Base-by-base conservation (phyloP, 2,888 invertebrate genomes). In the Subacronicta megacephala region DNA sequence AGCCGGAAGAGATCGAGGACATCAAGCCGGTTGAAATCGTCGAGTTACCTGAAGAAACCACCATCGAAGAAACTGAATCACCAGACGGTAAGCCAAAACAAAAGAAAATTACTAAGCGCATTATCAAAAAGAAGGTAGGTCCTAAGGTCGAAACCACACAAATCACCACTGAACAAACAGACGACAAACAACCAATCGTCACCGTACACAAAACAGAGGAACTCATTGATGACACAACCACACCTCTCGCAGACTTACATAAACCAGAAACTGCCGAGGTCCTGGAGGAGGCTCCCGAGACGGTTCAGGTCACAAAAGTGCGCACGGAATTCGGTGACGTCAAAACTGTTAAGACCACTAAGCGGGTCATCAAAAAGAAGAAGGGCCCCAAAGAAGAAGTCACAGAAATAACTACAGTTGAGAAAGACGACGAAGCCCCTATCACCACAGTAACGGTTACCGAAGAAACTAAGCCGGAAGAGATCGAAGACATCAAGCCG, bases 391-490 rank as follows among this genome's bases (percentile, higher is more conserved):
- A 63, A 26, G 50, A 73, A 31, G 54, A 75, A 67, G 82, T 78
- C 12, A 72, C 72, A 0, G 66, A 72, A 17, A 64, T 74, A 1
- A 68, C 60, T 20, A 31, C 81, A 2, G 58, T 83, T 9, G 85
- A 90, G 66, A 85, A 87, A 57, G 85, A 90, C 5, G 75, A 81
- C 35, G 71, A 84, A 51, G 70, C 49, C 18, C 78, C 78, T 0
- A 59, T 75, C n/a, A 78, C 75, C 3, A 70, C 72, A 0, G 82
- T 85, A 0, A 72, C 57, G 18, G 53, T 67, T 0, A 52, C 42
- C 0, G 71, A 75, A 49, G 45, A 70, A 46, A 45, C 74, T 16
- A 78, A 71, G 29, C 73, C 83, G 31, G 75, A 82, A 67, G 70
- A 79, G 5, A 37, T 41, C 61, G 20, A 20, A 6, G 20, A 20